Evolutionary conservation across 1,140 invertebrate species (phyloP).

Genomic region (Harpegnathos saltator): DNA sequence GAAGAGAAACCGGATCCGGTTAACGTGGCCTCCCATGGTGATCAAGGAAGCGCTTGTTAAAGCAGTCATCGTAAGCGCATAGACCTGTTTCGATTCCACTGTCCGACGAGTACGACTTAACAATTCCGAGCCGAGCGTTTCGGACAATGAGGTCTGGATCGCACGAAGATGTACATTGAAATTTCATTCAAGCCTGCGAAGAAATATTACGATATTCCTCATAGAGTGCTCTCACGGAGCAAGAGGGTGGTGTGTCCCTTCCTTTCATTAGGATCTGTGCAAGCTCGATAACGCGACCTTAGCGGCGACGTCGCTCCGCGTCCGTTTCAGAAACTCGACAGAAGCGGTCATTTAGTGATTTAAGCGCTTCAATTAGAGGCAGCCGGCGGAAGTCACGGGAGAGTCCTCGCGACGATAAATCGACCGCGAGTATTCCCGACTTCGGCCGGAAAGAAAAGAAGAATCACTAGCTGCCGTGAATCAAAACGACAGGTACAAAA

Average conservation of each 20-base stretch:
- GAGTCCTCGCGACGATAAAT: constrained; percentile 46
- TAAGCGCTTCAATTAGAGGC: constrained; percentile 31
- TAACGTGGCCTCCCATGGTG: neutral
- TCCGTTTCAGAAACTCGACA: neutral
- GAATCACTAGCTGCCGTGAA: constrained; percentile 59
- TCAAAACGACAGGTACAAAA: constrained; percentile 63
- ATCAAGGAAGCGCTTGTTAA: constrained; percentile 25
- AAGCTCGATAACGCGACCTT: no score
- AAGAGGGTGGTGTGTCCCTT: no score
- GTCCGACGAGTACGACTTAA: neutral
- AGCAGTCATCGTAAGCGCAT: neutral
- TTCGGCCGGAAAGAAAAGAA: constrained; percentile 51
- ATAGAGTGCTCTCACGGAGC: no score
- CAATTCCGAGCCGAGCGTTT: neutral
- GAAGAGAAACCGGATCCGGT: neutral
- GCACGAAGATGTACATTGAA: no score
- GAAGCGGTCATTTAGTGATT: constrained; percentile 10
- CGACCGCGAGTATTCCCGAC: constrained; percentile 42
- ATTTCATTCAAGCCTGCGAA: no score
- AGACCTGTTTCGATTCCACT: constrained; percentile 7
- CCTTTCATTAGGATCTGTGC: no score
- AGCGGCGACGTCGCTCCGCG: no score
- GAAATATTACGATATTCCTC: no score
- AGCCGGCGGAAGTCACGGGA: constrained; percentile 21
- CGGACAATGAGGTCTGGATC: neutral